Percentiles rank a stretch among this genome's conserved stretches.
Evolutionary conservation across 2,113 vertebrate genomes (phyloP).

Genomic region (Lycaon pictus): DNA sequence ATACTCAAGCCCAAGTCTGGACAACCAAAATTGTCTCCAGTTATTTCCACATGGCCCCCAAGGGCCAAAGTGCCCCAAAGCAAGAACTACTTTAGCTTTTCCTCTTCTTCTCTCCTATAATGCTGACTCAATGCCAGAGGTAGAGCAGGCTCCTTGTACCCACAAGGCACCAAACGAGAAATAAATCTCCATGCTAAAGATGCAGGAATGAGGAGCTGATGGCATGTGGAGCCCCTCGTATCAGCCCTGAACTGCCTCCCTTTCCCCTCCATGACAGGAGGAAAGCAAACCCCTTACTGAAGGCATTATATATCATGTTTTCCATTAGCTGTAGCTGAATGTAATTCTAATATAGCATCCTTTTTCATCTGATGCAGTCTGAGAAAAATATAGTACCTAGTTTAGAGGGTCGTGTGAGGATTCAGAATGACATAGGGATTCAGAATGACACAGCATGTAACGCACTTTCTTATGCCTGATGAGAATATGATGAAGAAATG

Average conservation of each 20-base stretch:
- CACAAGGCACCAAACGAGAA: constrained; percentile 43
- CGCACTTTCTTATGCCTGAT: neutral
- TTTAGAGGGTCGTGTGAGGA: neutral
- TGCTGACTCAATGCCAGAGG: neutral
- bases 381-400: neutral
- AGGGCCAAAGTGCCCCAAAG: neutral
- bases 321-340: constrained; percentile 12
- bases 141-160: neutral
- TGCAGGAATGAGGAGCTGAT: neutral
- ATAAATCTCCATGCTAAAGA: constrained; percentile 13
- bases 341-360: neutral
- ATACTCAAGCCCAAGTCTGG: neutral
- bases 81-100: neutral
- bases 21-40: constrained; percentile 21
- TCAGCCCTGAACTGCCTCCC: neutral
- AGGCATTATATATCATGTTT: constrained; percentile 33
- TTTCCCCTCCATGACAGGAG: neutral
- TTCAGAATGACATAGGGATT: neutral
- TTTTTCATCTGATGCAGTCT: neutral
- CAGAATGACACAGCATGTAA: neutral
- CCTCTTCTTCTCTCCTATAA: neutral
- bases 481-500: neutral
- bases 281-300: constrained; percentile 2
- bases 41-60: neutral
- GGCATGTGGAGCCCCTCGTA: neutral